These are phyloP conservation scores for Drosophila azteca DNA, from an alignment of 1,140 invertebrate species.

Conservation along the genomic window DNA sequence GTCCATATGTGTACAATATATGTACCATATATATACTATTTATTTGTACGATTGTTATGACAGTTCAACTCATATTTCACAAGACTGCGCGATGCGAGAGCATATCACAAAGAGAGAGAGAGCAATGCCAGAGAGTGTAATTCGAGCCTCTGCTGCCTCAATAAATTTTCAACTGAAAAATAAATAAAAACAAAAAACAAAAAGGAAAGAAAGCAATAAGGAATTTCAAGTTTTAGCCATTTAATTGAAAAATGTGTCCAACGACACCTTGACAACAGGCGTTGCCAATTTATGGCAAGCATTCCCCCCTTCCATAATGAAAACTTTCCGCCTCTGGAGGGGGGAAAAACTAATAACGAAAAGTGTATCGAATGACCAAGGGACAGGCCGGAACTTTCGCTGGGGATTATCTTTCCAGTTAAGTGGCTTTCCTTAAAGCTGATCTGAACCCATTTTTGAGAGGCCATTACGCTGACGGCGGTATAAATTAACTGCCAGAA, in stretches of 20 bases:
- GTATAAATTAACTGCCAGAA: slow-evolving; percentile 69
- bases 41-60: slow-evolving; percentile 39
- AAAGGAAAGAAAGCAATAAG: not conserved
- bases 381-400: not conserved
- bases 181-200: slow-evolving; percentile 15
- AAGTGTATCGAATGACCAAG: slow-evolving; percentile 33
- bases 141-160: slow-evolving; percentile 31
- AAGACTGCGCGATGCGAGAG: slow-evolving; percentile 8
- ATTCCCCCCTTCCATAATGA: slow-evolving; percentile 22
- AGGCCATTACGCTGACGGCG: slow-evolving; percentile 53
- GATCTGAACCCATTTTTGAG: slow-evolving; percentile 56
- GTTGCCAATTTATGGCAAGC: slow-evolving; percentile 20
- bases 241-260: slow-evolving; percentile 71
- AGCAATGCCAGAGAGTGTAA: slow-evolving; percentile 40
- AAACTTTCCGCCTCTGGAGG: slow-evolving; percentile 27
- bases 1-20: slow-evolving; percentile 12
- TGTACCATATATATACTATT: slow-evolving; percentile 8
- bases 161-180: slow-evolving; percentile 57
- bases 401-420: not conserved
- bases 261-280: slow-evolving; percentile 39
- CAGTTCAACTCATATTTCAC: slow-evolving; percentile 61
- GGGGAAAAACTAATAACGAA: slow-evolving; percentile 42
- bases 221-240: slow-evolving; percentile 49
- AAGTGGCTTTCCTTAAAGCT: slow-evolving; percentile 36
- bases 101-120: slow-evolving; percentile 31